Base-by-base conservation (phyloP, 2,888 invertebrate genomes). In the Eurytoma californica region DNA sequence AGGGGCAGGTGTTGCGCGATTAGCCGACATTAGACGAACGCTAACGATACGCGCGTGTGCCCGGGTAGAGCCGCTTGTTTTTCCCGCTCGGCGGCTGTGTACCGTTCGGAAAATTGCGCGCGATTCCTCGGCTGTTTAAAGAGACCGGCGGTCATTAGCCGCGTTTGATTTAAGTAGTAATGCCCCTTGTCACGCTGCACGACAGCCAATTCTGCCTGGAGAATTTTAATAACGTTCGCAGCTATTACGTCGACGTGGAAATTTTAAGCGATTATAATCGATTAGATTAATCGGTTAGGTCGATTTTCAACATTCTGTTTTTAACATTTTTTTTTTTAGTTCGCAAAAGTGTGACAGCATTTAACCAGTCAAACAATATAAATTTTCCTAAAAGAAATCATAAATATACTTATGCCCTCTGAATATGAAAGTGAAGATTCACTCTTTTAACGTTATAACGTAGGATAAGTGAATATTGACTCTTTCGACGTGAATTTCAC, bases 1-100 rank as follows among this genome's bases (percentile, higher is more conserved):
- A 18, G 53, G 53, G n/a, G n/a, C n/a, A 53, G 53, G 53, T 53
- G 53, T 53, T 53, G 53, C 53, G 53, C 20, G 66, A 66, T 69
- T 69, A 57, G 69, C 13, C 20, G 51, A 5, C 20, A 57, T 69
- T 58, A 58, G 58, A 58, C 20, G 47, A n/a, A 7, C 39, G 65
- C 3, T 39, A 57, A 69, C 57, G 20, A 69, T 47, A 69, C 14
- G 13, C 55, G n/a, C 14, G 5, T n/a, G 39, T n/a, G 9, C 18
- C 3, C 12, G 7, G 28, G 55, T 18, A 2, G n/a, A 1, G 13
- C 3, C 51, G 9, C 24, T 67, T n/a, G n/a, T 20, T 57, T 51
- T 51, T 30, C 20, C 14, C 20, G 66, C 61, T 14, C 16, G 12
- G 14, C 28, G 12, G 28, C 3, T 28, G 13, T 9, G 28, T 61